Percentiles rank a stretch among this genome's conserved stretches.
Evolutionary conservation across 1,140 invertebrate genomes (phyloP).

Genomic region (Diploscapter pachys): DNA sequence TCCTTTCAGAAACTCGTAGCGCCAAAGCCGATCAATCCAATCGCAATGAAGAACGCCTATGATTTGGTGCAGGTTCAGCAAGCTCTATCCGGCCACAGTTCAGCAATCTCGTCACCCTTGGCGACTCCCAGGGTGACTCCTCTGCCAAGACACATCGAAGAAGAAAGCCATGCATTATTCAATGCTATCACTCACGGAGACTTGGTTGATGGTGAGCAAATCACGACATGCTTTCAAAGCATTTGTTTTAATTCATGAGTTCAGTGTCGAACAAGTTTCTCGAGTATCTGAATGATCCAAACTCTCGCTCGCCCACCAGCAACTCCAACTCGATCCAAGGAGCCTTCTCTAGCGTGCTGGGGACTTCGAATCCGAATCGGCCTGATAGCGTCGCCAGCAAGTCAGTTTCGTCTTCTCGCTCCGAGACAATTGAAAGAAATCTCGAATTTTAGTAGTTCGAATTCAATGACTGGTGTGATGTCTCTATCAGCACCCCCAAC

Average conservation of each 20-base stretch:
- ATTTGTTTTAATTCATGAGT: not conserved
- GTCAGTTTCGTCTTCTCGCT: not conserved
- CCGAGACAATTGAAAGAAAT: not conserved
- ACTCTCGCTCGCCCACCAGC: conserved; percentile 24
- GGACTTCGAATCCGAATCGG: not conserved
- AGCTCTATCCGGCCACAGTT: conserved; percentile 12
- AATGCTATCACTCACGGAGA: not conserved
- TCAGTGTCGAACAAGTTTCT: conserved; percentile 19
- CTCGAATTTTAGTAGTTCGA: conserved; percentile 13
- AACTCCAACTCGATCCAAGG: conserved; percentile 6
- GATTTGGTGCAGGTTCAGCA: not conserved
- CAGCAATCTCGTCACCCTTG: conserved; percentile 17
- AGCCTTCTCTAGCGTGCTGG: not conserved
- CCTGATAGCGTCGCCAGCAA: conserved; percentile 19
- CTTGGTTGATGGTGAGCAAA: not conserved
- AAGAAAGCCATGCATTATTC: conserved; percentile 7
- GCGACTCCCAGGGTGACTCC: conserved; percentile 26
- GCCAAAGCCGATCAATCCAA: conserved; percentile 15
- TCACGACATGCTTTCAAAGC: not conserved
- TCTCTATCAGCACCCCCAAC: conserved; percentile 2
- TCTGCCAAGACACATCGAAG: not conserved
- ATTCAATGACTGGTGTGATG: conserved; percentile 7
- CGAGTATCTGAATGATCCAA: conserved; percentile 16
- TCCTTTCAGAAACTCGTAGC: conserved; percentile 10
- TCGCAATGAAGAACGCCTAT: conserved; percentile 10